Evolutionary conservation across 2,113 vertebrate genomes (phyloP).

Genomic region (Bujurquina vittata): DNA sequence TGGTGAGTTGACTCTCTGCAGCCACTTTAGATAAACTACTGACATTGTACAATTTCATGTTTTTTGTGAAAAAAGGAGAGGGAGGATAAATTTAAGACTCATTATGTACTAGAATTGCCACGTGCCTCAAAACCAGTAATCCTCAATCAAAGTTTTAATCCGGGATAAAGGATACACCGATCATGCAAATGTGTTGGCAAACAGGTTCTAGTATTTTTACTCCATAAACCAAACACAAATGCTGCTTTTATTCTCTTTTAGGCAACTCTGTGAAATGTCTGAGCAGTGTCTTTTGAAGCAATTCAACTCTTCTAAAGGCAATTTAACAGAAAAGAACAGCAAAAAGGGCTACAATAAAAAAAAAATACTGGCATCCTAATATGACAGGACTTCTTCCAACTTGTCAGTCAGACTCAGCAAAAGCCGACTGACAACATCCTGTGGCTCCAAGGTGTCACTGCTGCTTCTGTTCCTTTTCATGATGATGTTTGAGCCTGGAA

Average conservation of each 20-base stretch:
- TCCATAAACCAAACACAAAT: background rate
- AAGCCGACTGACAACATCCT: background rate
- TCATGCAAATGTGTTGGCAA: background rate
- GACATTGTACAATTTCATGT: background rate
- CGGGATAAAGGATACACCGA: background rate
- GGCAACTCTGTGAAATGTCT: background rate
- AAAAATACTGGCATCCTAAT: background rate
- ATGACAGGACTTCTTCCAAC: background rate
- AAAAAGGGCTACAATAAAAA: background rate
- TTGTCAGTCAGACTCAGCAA: background rate
- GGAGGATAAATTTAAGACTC: background rate
- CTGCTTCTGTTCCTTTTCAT: background rate
- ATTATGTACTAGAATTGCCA: background rate
- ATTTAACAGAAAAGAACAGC: background rate
- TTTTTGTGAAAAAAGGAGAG: background rate
- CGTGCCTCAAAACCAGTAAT: background rate
- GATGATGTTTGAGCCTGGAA: rapidly evolving
- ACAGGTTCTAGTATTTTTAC: background rate
- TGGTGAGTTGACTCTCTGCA: background rate
- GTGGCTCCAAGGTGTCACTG: background rate
- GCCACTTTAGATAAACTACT: conserved; percentile 10
- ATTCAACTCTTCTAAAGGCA: background rate
- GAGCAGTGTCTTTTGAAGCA: background rate
- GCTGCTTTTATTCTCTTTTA: conserved; percentile 3
- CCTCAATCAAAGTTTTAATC: conserved; percentile 3